Evolutionary conservation across 2,797 vertebrate genomes (phyloP).

Genomic region (Darevskia mixta): DNA sequence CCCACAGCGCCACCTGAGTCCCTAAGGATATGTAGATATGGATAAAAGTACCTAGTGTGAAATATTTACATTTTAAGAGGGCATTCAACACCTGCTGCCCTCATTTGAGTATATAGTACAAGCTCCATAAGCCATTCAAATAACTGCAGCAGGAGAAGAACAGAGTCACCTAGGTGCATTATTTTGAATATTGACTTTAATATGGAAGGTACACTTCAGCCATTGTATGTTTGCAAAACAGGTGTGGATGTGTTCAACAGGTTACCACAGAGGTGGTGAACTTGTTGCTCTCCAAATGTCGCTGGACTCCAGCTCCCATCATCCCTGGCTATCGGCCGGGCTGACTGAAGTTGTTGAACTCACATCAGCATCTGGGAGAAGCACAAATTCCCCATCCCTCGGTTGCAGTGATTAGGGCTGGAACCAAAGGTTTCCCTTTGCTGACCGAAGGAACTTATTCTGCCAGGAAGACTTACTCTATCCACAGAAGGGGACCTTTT

Average conservation of each 20-base stretch:
- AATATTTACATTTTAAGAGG: slow-evolving; percentile 12
- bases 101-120: neutral
- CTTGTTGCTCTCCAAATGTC: too few relatives aligned
- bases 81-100: neutral
- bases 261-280: too few relatives aligned
- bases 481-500: too few relatives aligned
- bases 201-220: neutral
- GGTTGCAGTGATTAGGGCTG: too few relatives aligned
- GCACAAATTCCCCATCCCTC: too few relatives aligned
- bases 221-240: neutral
- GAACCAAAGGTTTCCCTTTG: too few relatives aligned
- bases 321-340: too few relatives aligned
- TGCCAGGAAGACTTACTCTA: too few relatives aligned
- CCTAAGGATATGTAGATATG: neutral
- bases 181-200: neutral
- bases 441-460: too few relatives aligned
- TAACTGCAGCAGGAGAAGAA: neutral
- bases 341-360: too few relatives aligned
- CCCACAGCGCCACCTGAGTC: too few relatives aligned
- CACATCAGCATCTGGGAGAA: neutral
- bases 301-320: neutral
- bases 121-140: neutral
- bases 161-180: neutral
- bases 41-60: neutral
- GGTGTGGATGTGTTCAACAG: neutral